Percentiles rank a stretch among this genome's conserved stretches.
Evolutionary conservation across 2,113 vertebrate genomes (phyloP).

Genomic region (Trematomus loennbergii): DNA sequence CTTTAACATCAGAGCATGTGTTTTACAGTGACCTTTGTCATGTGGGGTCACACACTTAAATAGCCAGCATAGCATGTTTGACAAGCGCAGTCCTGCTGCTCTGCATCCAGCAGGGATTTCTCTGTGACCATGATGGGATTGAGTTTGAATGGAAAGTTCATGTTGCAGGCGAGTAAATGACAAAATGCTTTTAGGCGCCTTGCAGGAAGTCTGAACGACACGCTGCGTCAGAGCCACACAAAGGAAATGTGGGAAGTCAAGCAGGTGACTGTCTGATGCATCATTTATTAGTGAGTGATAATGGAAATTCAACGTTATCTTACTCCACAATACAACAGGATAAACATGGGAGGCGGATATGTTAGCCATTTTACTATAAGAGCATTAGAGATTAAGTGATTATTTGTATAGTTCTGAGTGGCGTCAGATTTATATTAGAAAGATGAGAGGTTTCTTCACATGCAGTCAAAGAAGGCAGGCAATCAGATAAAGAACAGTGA

Average conservation of each 20-base stretch:
- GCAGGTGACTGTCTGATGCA: conserved; percentile 65
- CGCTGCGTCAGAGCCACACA: conserved; percentile 37
- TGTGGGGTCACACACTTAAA: conserved; percentile 38
- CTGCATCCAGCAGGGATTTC: conserved; percentile 16
- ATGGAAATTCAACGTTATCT: conserved; percentile 46
- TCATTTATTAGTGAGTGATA: conserved; percentile 61
- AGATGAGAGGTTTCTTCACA: too few relatives aligned
- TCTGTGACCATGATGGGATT: conserved; percentile 26
- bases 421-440: not conserved
- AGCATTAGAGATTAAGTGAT: not conserved
- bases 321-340: conserved; percentile 49
- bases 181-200: conserved; percentile 70
- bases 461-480: too few relatives aligned
- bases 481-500: too few relatives aligned
- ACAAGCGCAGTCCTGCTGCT: conserved; percentile 20
- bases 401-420: not conserved
- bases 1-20: not conserved
- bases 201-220: conserved; percentile 47
- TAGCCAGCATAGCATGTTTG: conserved; percentile 2
- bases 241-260: conserved; percentile 71
- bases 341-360: not conserved
- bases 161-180: conserved; percentile 52
- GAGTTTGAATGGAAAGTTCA: not conserved
- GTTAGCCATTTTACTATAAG: not conserved
- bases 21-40: conserved; percentile 36